phyloP scores from a whole-genome alignment of 2,888 invertebrate genomes.

The Azorinus chamasolen region DNA sequence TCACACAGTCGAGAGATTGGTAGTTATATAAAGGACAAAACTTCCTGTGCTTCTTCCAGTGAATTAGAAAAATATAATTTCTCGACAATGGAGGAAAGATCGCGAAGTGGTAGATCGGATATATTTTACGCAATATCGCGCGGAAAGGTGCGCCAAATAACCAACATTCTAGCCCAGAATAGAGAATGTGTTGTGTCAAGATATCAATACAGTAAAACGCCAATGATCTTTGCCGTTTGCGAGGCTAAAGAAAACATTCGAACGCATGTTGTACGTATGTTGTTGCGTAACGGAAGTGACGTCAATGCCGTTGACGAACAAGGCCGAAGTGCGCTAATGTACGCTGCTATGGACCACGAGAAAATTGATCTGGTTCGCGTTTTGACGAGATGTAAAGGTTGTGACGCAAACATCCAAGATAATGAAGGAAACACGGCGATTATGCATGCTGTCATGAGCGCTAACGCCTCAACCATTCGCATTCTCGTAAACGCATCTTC shows the following conservation, averaged over 20 bases:
- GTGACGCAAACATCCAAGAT: constrained; percentile 75
- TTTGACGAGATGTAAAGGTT: constrained; percentile 66
- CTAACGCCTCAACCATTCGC: constrained; percentile 69
- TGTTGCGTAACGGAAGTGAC: constrained; percentile 75
- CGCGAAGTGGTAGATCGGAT: constrained; percentile 27
- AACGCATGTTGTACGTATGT: constrained; percentile 72
- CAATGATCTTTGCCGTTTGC: constrained; percentile 73
- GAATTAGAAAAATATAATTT: too few relatives aligned
- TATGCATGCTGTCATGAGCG: constrained; percentile 73
- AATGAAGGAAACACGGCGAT: constrained; percentile 71
- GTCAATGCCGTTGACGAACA: constrained; percentile 72
- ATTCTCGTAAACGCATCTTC: constrained; percentile 68
- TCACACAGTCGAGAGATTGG: too few relatives aligned
- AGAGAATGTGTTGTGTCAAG: constrained; percentile 52
- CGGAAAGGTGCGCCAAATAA: constrained; percentile 64
- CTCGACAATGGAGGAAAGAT: constrained; percentile 11
- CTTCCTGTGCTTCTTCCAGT: too few relatives aligned
- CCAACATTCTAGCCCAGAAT: constrained; percentile 40
- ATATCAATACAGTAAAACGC: constrained; percentile 69
- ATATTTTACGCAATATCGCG: constrained; percentile 64
- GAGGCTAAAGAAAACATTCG: constrained; percentile 73
- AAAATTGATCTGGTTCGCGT: constrained; percentile 72
- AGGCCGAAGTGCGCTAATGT: constrained; percentile 77
- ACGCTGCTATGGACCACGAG: constrained; percentile 74
- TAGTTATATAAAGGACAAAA: too few relatives aligned